phyloP scores from a whole-genome alignment of 2,888 invertebrate genomes.

The Leptopilina drosophilae region DNA sequence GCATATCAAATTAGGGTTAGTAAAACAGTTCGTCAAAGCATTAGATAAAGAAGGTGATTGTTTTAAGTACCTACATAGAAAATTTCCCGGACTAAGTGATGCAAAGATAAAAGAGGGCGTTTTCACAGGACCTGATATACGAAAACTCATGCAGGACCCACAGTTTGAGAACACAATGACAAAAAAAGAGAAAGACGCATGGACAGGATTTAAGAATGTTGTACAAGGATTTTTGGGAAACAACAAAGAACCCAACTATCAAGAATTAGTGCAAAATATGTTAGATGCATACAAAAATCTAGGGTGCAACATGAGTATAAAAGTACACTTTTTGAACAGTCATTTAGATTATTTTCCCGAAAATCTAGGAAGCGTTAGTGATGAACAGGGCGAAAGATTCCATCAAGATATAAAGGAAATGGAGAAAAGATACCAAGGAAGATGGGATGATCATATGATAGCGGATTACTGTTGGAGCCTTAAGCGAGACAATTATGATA shows the following conservation, averaged over 20 bases:
- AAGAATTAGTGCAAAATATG: slow-evolving; percentile 56
- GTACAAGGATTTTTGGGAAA: slow-evolving; percentile 54
- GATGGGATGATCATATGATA: neutral
- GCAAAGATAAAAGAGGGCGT: slow-evolving; percentile 29
- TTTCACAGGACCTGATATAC: slow-evolving; percentile 50
- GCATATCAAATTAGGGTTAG: slow-evolving; percentile 45
- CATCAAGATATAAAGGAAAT: too few relatives aligned
- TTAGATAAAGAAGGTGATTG: too few relatives aligned
- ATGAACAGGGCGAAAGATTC: too few relatives aligned
- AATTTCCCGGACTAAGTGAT: slow-evolving; percentile 15
- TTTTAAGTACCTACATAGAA: slow-evolving; percentile 2
- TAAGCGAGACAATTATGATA: slow-evolving; percentile 18
- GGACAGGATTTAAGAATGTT: slow-evolving; percentile 49
- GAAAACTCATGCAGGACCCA: slow-evolving; percentile 42
- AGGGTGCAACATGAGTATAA: slow-evolving; percentile 62
- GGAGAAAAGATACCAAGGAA: slow-evolving; percentile 68
- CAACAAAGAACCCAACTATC: slow-evolving; percentile 51
- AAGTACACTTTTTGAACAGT: slow-evolving; percentile 65
- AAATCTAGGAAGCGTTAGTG: slow-evolving; percentile 66
- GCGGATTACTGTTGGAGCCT: slow-evolving; percentile 31
- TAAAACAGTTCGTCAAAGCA: slow-evolving; percentile 46
- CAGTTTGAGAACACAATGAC: slow-evolving; percentile 51
- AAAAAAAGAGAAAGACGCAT: slow-evolving; percentile 50
- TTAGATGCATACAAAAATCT: slow-evolving; percentile 50
- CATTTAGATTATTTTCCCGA: slow-evolving; percentile 67